Conservation (phyloP, 2,113 vertebrate species). For the Ovis canadensis region DNA sequence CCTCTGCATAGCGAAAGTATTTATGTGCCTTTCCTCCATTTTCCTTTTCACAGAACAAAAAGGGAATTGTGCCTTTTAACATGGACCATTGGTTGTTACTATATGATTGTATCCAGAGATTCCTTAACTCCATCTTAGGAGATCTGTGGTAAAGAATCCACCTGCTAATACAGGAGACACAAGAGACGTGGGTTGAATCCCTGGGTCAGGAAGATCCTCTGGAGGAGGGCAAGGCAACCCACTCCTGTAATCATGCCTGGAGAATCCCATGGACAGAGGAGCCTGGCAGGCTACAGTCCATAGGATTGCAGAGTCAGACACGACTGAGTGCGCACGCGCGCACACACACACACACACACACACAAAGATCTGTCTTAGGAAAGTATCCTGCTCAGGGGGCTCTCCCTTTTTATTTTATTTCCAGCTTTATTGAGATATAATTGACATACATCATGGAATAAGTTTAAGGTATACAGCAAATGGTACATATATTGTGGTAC, state of each 20-base stretch:
- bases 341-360: background rate
- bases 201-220: background rate
- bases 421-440: background rate
- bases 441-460: background rate
- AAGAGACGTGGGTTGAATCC: background rate
- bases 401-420: background rate
- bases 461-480: background rate
- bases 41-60: conserved; percentile 25
- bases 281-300: background rate
- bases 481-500: background rate
- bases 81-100: background rate
- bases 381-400: background rate
- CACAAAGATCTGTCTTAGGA: background rate
- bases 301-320: background rate
- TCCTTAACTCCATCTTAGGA: background rate
- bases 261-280: background rate
- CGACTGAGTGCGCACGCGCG: accelerated
- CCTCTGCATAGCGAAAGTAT: background rate
- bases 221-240: background rate
- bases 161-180: background rate
- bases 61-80: background rate
- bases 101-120: background rate
- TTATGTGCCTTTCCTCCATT: background rate
- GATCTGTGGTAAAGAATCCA: background rate
- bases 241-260: background rate